Base-by-base conservation (phyloP, 2,888 invertebrate genomes). In the Andrena bucephala region DNA sequence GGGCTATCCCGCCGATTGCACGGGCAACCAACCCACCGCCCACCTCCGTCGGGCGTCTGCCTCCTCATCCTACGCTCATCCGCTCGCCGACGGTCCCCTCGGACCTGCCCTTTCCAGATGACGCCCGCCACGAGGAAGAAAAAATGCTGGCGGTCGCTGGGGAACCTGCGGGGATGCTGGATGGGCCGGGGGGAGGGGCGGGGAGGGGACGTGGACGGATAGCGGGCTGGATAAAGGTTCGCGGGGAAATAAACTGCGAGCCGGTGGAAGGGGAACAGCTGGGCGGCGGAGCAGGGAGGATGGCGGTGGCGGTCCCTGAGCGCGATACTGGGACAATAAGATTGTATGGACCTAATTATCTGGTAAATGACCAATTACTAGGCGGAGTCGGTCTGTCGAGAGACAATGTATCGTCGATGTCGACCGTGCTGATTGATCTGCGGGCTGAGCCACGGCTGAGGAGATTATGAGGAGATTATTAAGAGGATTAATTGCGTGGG, bases 1-100 rank as follows among this genome's bases (percentile, higher is more conserved):
- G 75, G 81, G 77, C 87, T 83, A 86, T 82, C 70, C 77, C 84
- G 63, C 84, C 85, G 85, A 88, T 88, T 87, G 84, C 86, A 84
- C 86, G 82, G 83, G 84, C 88, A 86, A 85, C 84, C 86, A 73
- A 77, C 13, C 42, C 42, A 13, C 42, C 59, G 24, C 60, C 60
- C 78, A 50, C 48, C 72, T 42, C 57, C 50, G 20, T 24, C 81
- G 36, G 42, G 8, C 60, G 78, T 84, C 78, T 79, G 67, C 71
- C 65, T 33, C 71, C 65, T 48, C 71, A 36, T 77, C 77, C 79
- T 73, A 31, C 77, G 31, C 20, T 52, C 76, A 59, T 69, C 77
- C 31, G 20, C 80, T 16, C 59, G 13, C 16, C 48, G 20, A 6
- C 63, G 29, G 31, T 63, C 67, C 71, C 74, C 29, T 60, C 74